phyloP scores from a whole-genome alignment of 30 jellyfish, hydroid and myxozoan genomes.

The Aurelia coerulea region DNA sequence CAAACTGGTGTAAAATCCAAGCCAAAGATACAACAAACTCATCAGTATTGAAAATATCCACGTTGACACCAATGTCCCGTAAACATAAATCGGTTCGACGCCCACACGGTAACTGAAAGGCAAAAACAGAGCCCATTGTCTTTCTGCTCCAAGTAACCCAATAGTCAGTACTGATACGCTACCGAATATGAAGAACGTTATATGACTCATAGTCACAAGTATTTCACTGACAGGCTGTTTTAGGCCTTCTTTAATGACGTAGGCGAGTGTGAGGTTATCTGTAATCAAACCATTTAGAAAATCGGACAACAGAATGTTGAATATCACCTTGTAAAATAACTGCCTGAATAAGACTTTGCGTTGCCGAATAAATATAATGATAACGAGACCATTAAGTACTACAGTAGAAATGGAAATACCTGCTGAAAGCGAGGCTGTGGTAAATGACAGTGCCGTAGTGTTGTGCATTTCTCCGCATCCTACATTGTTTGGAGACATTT shows the following conservation, averaged over 20 bases:
- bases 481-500: slow-evolving; percentile 34
- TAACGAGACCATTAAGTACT: slow-evolving; percentile 34
- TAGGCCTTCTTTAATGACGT: slow-evolving; percentile 60
- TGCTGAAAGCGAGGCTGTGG: slow-evolving; percentile 51
- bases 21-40: slow-evolving; percentile 46
- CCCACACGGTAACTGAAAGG: slow-evolving; percentile 75
- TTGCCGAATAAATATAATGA: slow-evolving; percentile 20
- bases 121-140: slow-evolving; percentile 56
- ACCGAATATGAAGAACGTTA: slow-evolving; percentile 57
- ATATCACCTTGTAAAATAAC: slow-evolving; percentile 54
- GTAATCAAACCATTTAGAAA: slow-evolving; percentile 62
- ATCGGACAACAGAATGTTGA: slow-evolving; percentile 58
- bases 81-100: slow-evolving; percentile 8
- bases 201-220: slow-evolving; percentile 40
- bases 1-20: slow-evolving; percentile 51
- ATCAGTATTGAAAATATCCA: slow-evolving; percentile 50
- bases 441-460: slow-evolving; percentile 21
- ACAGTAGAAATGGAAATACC: slow-evolving; percentile 43
- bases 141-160: slow-evolving; percentile 60
- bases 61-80: slow-evolving; percentile 9
- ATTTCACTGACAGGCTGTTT: slow-evolving; percentile 12
- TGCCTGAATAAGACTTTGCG: slow-evolving; percentile 22
- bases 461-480: slow-evolving; percentile 51
- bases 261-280: slow-evolving; percentile 47
- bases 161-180: slow-evolving; percentile 69